Conservation (phyloP, 2,888 invertebrate species). For the Andrena fulva region DNA sequence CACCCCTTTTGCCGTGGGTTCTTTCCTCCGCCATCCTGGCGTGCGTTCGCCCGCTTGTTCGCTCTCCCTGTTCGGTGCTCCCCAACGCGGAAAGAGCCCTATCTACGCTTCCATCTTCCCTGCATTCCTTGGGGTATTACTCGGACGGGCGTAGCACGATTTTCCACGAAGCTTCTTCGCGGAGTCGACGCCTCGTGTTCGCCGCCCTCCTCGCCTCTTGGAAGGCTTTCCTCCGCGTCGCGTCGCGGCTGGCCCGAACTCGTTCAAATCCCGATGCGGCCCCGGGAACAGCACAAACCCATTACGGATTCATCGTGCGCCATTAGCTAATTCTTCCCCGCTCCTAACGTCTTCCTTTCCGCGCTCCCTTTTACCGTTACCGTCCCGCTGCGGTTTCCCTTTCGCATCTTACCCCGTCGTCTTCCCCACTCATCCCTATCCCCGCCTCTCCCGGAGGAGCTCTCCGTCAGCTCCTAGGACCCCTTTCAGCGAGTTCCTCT, state of each 20-base stretch:
- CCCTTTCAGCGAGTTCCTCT: conserved; percentile 57
- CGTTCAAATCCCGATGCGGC: conserved; percentile 81
- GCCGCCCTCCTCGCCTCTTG: conserved; percentile 35
- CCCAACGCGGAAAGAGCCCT: conserved; percentile 65
- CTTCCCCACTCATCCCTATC: conserved; percentile 55
- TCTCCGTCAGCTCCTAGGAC: conserved; percentile 60
- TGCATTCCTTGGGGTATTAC: conserved; percentile 84
- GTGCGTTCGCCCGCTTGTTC: conserved; percentile 9
- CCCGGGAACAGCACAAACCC: conserved; percentile 83
- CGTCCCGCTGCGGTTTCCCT: conserved; percentile 56
- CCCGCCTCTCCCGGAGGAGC: conserved; percentile 60
- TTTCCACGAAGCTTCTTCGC: conserved; percentile 60
- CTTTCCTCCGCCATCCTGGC: conserved; percentile 32
- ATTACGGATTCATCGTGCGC: conserved; percentile 84
- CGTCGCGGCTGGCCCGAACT: conserved; percentile 64
- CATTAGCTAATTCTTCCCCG: conserved; percentile 84
- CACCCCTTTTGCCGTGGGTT: conserved; percentile 67
- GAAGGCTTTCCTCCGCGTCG: conserved; percentile 18
- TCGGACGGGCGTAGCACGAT: conserved; percentile 73
- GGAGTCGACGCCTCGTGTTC: conserved; percentile 43
- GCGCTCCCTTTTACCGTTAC: conserved; percentile 68
- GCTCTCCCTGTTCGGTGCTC: conserved; percentile 3
- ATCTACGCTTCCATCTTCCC: conserved; percentile 84
- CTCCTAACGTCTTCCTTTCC: conserved; percentile 79
- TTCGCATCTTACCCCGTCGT: conserved; percentile 26